Evolutionary conservation across 2,113 vertebrate species (phyloP), one percentile per base, ranked within the genome.

Genomic region (Cryptomyrus ogoouensis): DNA sequence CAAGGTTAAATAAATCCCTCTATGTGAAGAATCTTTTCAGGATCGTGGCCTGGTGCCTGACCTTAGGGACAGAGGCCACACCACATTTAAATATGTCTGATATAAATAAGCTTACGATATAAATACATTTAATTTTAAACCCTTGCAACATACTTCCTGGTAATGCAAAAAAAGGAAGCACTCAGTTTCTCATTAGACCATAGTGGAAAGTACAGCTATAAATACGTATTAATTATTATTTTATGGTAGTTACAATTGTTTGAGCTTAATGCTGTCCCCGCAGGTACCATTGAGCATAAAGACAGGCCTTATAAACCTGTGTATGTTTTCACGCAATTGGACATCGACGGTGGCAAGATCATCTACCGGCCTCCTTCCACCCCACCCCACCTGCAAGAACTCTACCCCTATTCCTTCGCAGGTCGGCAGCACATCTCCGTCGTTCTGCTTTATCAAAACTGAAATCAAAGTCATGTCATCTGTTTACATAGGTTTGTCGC

Each of bases 391-490:
- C 94, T 99, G 12, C 96, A 97, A 93, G 98, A 99, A 93, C 96
- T 99, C 74, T 97, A 93, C 90, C 96, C 97, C 6, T 99, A 98
- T 95, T 99, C 98, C 85, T 99, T 99, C 3, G 95, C 94, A 0
- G 98, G 98, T 99, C 93, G 95, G 95, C 83, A 58, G 3, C 42
- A 46, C 39, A 7, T 31, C 27, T 1, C 15, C 19, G 39, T 50
- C 19, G 19, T 13, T 52, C 27, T 52, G 44, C 7, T 0, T 13
- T 44, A 44, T 35, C 31, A 3, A 31, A 2, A 21, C 27, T 27
- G 47, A 35, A n/a, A 7, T 84, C 1, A 0, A 83, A 17, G 44
- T 47, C 83, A 13, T 31, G 10, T 27, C n/a, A 1, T 70, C 27
- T 27, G n/a, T 70, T 13, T 70, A 70, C 15, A 7, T 42, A 39